Percentiles rank a stretch among this genome's conserved stretches.
These are phyloP conservation scores for Stomorhina lunata DNA, from an alignment of 2,888 invertebrate species.

Conservation along the genomic window DNA sequence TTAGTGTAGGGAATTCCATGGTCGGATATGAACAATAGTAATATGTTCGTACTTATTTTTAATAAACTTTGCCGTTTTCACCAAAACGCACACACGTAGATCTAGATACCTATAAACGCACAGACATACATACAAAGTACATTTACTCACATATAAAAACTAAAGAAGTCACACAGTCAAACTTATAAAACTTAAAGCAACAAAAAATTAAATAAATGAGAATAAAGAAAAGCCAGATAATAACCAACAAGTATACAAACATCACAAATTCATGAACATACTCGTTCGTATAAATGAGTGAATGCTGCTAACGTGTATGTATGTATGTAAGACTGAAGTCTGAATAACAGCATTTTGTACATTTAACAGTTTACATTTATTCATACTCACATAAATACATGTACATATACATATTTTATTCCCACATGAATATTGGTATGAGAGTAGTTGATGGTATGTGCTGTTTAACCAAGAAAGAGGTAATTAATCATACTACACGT, in stretches of 20 bases:
- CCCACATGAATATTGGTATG: too few relatives aligned
- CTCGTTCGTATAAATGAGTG: neutral
- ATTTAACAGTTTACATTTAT: neutral
- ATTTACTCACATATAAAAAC: neutral
- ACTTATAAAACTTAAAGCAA: constrained; percentile 1
- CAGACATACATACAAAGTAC: neutral
- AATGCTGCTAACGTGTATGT: neutral
- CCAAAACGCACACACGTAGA: neutral
- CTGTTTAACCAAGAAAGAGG: constrained; percentile 29
- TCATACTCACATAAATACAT: neutral
- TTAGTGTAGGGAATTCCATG: neutral
- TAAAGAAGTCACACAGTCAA: constrained; percentile 21
- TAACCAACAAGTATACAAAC: constrained; percentile 30
- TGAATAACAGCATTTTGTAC: neutral
- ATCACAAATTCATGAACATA: neutral
- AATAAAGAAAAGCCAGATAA: constrained; percentile 24
- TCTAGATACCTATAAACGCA: neutral
- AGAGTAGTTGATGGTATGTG: neutral
- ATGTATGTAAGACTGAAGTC: neutral
- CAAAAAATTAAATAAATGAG: constrained; percentile 25
- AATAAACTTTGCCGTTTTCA: constrained; percentile 10
- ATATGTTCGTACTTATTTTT: neutral
- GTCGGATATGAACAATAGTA: neutral
- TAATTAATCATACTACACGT: constrained; percentile 54
- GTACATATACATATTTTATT: neutral